Evolutionary conservation across 2,113 vertebrate species (phyloP), one percentile per base, ranked within the genome.

Genomic region (Dascyllus trimaculatus): DNA sequence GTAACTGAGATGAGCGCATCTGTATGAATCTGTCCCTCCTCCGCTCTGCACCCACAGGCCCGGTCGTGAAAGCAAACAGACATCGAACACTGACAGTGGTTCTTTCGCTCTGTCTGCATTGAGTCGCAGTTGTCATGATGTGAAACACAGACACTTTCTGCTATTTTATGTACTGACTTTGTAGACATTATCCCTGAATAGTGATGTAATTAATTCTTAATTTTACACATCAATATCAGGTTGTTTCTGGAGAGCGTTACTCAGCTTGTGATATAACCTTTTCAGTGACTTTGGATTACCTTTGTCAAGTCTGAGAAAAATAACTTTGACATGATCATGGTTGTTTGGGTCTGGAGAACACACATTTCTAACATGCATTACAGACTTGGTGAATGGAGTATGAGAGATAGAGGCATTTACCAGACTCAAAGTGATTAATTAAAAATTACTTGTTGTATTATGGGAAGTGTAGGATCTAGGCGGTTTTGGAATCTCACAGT

Each of bases 41-140:
- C 72, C 22, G 21, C 29, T 18, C 35, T 1, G 13, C 46, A 52
- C 54, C 62, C 68, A 52, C 74, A 69, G 53, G 52, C 53, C 54
- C 35, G 43, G 80, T 86, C 11, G 82, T 82, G 84, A 88, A 87
- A 92, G 70, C 84, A 87, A 88, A 88, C 87, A 87, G 17, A 71
- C 61, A 24, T 35, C 14, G 7, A 56, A 66, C 18, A 18, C 60
- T 48, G 78, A 80, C 58, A n/a, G 53, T 56, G 66, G 53, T 75
- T 82, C 72, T 83, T 70, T 82, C 1, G 13, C 73, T 76, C 49
- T 49, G 0, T 81, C 66, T 63, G 53, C 54, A 66, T 62, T 17
- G 58, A 68, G 65, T 40, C 25, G 6, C 22, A 61, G 43, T 60
- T 84, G 67, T 61, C 68, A 71, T 43, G 60, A 80, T 66, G 26